A percentile compares a stretch with the other conserved stretches of the same genome.
Conservation (phyloP, 2,113 vertebrate genomes). For the Ameiurus melas region DNA sequence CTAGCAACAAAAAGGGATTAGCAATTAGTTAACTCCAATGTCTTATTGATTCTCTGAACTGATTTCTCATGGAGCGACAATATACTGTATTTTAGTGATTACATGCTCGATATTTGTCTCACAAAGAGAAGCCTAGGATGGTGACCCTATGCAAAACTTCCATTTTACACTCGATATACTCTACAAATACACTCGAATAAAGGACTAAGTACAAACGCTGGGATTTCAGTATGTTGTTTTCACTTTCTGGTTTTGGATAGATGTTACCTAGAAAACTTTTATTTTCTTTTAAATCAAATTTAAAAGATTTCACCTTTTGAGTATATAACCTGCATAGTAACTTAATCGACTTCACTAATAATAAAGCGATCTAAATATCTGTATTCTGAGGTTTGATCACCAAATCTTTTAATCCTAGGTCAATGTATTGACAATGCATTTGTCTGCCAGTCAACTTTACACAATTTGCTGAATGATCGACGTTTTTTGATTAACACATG, state of each 20-base stretch:
- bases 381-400: no score
- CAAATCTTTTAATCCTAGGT: no score
- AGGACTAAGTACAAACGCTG: background rate
- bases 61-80: slow-evolving; percentile 67
- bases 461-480: no score
- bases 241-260: no score
- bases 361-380: no score
- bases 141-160: background rate
- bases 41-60: slow-evolving; percentile 70
- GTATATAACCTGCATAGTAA: background rate
- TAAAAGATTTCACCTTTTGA: no score
- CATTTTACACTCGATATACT: background rate
- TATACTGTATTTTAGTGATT: slow-evolving; percentile 63
- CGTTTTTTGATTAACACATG: no score
- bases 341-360: no score
- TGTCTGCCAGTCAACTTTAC: no score
- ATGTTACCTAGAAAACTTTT: background rate
- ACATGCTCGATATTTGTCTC: background rate
- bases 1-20: slow-evolving; percentile 65
- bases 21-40: slow-evolving; percentile 54
- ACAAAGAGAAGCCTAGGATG: background rate
- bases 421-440: no score
- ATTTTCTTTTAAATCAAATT: no score
- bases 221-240: background rate
- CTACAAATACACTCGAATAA: background rate